These are phyloP conservation scores for Apolygus lucorum DNA, from an alignment of 1,140 invertebrate species.

Conservation along the genomic window DNA sequence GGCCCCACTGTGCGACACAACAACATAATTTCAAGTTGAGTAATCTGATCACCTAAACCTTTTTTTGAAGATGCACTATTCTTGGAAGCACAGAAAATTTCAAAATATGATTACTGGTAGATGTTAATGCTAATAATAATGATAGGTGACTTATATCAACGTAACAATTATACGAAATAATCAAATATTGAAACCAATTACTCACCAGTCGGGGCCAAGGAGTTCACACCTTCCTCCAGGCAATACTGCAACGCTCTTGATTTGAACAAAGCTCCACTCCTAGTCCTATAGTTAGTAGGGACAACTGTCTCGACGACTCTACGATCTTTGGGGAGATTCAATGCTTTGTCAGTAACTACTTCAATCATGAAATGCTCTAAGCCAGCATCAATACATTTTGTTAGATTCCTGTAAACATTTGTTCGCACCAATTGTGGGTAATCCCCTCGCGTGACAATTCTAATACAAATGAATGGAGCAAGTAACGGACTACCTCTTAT, in stretches of 20 bases:
- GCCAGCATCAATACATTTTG: conserved; percentile 78
- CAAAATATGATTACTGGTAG: too few relatives aligned
- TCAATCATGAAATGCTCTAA: conserved; percentile 95
- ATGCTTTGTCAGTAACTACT: conserved; percentile 88
- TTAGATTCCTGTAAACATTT: conserved; percentile 84
- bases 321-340: conserved; percentile 63
- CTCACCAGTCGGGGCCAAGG: conserved; percentile 58
- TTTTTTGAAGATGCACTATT: too few relatives aligned
- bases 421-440: conserved; percentile 83
- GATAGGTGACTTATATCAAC: too few relatives aligned
- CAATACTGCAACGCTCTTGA: conserved; percentile 93
- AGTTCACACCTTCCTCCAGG: conserved; percentile 82
- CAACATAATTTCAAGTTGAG: too few relatives aligned
- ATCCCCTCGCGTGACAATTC: conserved; percentile 91
- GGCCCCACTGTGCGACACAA: too few relatives aligned
- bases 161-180: too few relatives aligned
- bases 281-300: conserved; percentile 73
- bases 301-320: conserved; percentile 76
- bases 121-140: too few relatives aligned
- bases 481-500: conserved; percentile 81
- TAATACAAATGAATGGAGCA: conserved; percentile 90
- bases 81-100: too few relatives aligned
- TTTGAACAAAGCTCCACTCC: conserved; percentile 87
- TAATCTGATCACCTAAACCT: too few relatives aligned
- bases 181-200: too few relatives aligned